Evolutionary conservation across 1,140 invertebrate genomes (phyloP).

Genomic region (Uloborus diversus): DNA sequence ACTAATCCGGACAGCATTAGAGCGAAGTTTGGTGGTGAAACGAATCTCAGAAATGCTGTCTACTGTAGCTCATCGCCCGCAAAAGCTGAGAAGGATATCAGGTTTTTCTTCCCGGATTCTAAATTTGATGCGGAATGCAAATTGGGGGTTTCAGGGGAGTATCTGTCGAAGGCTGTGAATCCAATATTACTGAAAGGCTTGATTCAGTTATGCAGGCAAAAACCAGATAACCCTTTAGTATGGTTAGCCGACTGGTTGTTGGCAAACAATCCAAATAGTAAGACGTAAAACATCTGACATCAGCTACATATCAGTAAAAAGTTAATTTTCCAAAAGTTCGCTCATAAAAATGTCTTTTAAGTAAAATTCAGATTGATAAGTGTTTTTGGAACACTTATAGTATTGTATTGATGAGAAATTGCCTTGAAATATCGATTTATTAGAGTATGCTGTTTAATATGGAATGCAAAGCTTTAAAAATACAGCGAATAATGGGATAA

Average conservation of each 20-base stretch:
- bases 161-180: conserved; percentile 36
- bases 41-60: conserved; percentile 12
- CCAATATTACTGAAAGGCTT: conserved; percentile 37
- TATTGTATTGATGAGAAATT: too few relatives aligned
- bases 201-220: conserved; percentile 30
- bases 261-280: conserved; percentile 33
- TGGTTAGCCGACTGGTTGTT: conserved; percentile 48
- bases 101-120: conserved; percentile 5
- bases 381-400: too few relatives aligned
- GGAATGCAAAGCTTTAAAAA: too few relatives aligned
- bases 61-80: neutral
- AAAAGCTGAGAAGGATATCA: conserved; percentile 21
- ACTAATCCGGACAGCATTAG: neutral
- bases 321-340: too few relatives aligned
- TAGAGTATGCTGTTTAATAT: too few relatives aligned
- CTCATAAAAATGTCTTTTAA: too few relatives aligned
- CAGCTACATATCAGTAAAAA: too few relatives aligned
- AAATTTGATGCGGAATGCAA: neutral
- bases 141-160: conserved; percentile 3
- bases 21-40: conserved; percentile 28
- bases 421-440: too few relatives aligned
- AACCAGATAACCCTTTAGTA: conserved; percentile 50
- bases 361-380: too few relatives aligned
- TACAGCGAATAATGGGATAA: too few relatives aligned
- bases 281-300: too few relatives aligned